Evolutionary conservation across 2,888 invertebrate genomes (phyloP), one percentile per base, ranked within the genome.

Genomic region (Mystacides longicornis): DNA sequence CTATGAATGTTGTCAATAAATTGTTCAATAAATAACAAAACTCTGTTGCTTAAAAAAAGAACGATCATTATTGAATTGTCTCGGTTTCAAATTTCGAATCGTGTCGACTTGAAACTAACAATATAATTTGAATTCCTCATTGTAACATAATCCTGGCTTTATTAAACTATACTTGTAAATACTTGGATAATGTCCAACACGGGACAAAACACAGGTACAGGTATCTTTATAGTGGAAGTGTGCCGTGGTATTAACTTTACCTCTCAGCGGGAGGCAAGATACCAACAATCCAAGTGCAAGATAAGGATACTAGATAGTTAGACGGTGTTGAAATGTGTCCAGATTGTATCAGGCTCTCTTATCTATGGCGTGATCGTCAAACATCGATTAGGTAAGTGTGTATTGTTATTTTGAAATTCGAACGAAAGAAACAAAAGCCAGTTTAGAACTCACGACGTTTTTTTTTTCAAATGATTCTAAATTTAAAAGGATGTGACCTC

Each of bases 81-180:
- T 37, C 37, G 37, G 37, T 37, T 37, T 37, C 37, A 37, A 37
- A 37, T 37, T 37, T 37, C 37, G 37, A 37, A 37, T 37, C 37
- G 37, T 37, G 37, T 37, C 37, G 37, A 37, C 37, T 37, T 37
- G 14, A 37, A 37, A 14, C 37, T 5, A 37, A 14, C 37, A 14
- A 37, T 37, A 37, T 27, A 27, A 27, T 37, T 37, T 37, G 37
- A 37, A 37, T 37, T 37, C 37, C 16, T 37, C n/a, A n/a, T n/a
- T 14, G 37, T n/a, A 37, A 37, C 16, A 3, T 37, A 16, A 37
- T 37, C 37, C 37, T 37, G 3, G 4, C 7, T 7, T 37, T 14
- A 37, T 4, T 14, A 14, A 27, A 11, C 5, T 5, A 5, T 27
- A 27, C 27, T 11, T 27, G 14, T 14, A 37, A 37, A 37, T n/a